Evolutionary conservation across 1,140 invertebrate species (phyloP), one percentile per base, ranked within the genome.

Genomic region (Drosophila asahinai): DNA sequence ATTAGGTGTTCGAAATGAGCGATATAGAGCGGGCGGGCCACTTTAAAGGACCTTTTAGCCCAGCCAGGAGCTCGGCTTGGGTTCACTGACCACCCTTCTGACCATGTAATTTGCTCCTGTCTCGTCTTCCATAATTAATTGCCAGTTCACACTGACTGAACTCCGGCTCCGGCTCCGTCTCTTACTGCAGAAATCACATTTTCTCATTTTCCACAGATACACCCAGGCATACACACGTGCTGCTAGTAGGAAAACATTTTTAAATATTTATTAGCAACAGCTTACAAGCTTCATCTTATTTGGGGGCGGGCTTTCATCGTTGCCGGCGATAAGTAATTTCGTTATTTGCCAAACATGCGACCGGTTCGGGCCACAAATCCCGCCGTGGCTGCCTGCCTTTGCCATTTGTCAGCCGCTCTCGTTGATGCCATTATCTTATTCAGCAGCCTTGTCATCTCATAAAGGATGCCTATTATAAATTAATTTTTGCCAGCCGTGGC

Each of bases 401-500:
- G 78, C 83, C 78, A 81, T 79, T 81, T 86, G 68, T 78, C 74
- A 76, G 70, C 65, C 64, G 77, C 81, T 77, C 82, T 80, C 79
- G 83, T 86, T 90, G 86, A 90, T 90, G 86, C 86, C 86, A 90
- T 90, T 90, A 90, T 90, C 86, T 90, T 86, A 86, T 80, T 90
- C 86, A 86, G 86, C 86, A 80, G 83, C 86, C 86, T 90, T 90
- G 86, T 90, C 86, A 90, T 90, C 86, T 90, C 82, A 77, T 90
- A 90, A 90, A 91, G 87, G 87, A 91, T 91, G 89, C 87, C 83
- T 91, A 91, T 91, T 91, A 91, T 91, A 91, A 91, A 91, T 91
- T 91, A 91, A 91, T 91, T 91, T 91, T 80, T 91, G 80, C 83
- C 83, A 87, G 82, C 87, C 75, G 57, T 68, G 74, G 57, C 75